phyloP scores from a whole-genome alignment of 2,113 vertebrate species.

The Poicephalus meyeri region DNA sequence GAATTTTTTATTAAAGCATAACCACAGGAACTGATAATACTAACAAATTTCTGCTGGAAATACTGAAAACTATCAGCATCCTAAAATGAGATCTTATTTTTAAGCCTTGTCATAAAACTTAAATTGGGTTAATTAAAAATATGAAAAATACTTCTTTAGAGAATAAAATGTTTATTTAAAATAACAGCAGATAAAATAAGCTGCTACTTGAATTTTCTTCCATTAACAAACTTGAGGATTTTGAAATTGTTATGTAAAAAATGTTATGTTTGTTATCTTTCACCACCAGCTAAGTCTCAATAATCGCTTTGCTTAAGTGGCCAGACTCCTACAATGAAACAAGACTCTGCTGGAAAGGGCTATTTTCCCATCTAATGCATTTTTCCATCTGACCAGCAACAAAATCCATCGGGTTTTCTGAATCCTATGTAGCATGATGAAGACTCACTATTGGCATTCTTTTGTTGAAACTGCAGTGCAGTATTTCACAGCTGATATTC shows the following conservation, averaged over 20 bases:
- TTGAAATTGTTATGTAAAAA: neutral
- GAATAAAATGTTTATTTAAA: neutral
- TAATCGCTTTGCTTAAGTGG: neutral
- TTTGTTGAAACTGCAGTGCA: neutral
- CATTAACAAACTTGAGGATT: neutral
- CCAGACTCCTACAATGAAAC: neutral
- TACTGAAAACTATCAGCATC: neutral
- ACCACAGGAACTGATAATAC: neutral
- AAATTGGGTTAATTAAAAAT: neutral
- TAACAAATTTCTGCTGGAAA: neutral
- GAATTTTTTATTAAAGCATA: neutral
- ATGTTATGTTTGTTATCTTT: neutral
- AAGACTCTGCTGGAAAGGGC: neutral
- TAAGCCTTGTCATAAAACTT: neutral
- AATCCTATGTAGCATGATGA: neutral
- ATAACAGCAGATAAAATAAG: conserved; percentile 11
- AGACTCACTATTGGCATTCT: neutral
- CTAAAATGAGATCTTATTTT: neutral
- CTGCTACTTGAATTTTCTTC: neutral
- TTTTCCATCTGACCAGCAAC: conserved; percentile 26
- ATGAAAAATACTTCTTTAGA: neutral
- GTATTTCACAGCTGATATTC: neutral
- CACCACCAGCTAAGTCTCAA: neutral
- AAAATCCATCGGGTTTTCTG: neutral
- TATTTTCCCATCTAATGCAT: neutral